Conservation (phyloP, 2,797 vertebrate genomes). For the Fundulus diaphanus region DNA sequence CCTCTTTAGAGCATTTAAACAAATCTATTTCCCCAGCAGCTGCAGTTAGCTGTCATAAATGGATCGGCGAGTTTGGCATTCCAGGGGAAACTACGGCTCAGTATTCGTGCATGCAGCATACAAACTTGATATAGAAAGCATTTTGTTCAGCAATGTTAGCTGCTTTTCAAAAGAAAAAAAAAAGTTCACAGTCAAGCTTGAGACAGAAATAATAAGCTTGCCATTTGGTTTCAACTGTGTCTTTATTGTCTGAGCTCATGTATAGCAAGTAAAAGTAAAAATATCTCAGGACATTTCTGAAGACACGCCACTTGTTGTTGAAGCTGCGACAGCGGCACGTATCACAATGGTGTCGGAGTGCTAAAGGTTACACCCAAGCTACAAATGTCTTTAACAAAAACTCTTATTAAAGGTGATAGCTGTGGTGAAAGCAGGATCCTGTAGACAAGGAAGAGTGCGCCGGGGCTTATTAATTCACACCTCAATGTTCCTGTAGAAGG, state of each 20-base stretch:
- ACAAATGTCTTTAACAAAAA: constrained; percentile 71
- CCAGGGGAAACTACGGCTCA: not conserved
- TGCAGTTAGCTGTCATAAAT: constrained; percentile 13
- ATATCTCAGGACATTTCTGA: constrained; percentile 28
- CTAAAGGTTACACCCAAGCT: constrained; percentile 70
- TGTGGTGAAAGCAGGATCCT: constrained; percentile 61
- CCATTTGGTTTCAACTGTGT: constrained; percentile 11
- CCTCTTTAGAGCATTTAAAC: constrained; percentile 7
- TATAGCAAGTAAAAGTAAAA: constrained; percentile 33
- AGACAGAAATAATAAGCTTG: not conserved
- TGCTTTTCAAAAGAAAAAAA: not conserved
- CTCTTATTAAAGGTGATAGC: constrained; percentile 72
- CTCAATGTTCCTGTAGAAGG: constrained; percentile 45
- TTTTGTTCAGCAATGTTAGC: constrained; percentile 6
- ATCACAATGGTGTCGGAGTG: constrained; percentile 36
- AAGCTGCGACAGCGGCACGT: constrained; percentile 40
- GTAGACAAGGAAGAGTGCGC: constrained; percentile 40
- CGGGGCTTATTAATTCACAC: constrained; percentile 64
- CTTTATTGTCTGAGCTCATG: constrained; percentile 21
- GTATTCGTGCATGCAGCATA: not conserved
- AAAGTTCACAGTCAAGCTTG: constrained; percentile 1
- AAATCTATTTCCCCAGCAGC: constrained; percentile 13
- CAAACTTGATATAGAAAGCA: not conserved
- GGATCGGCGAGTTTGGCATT: not conserved
- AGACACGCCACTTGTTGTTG: constrained; percentile 42